phyloP scores from a whole-genome alignment of 2,113 vertebrate species.

The Pyxicephalus adspersus region DNA sequence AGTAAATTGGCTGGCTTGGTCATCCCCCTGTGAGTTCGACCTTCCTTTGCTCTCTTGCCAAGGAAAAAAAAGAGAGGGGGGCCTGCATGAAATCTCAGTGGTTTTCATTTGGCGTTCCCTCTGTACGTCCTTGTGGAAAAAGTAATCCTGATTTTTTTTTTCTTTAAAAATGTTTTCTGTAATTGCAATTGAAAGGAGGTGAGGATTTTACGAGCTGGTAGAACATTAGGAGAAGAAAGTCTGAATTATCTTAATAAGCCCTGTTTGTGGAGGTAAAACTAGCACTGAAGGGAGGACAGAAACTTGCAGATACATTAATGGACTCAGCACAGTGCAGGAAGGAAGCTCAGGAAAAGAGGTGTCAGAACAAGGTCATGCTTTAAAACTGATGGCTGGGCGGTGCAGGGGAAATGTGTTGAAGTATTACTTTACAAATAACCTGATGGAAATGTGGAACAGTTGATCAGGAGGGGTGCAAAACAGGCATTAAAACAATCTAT shows the following conservation, averaged over 20 bases:
- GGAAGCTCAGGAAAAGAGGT: slow-evolving; percentile 34
- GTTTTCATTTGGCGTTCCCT: neutral
- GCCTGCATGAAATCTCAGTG: slow-evolving; percentile 4
- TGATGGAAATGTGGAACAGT: neutral
- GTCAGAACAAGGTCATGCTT: slow-evolving; percentile 39
- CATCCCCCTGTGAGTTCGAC: slow-evolving; percentile 18
- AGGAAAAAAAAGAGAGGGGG: slow-evolving; percentile 11
- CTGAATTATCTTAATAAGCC: neutral
- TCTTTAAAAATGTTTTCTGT: neutral
- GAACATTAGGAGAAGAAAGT: neutral
- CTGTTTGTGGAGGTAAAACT: neutral
- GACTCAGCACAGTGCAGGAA: slow-evolving; percentile 6
- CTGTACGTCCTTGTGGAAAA: neutral
- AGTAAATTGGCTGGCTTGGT: slow-evolving; percentile 2
- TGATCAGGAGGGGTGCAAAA: neutral
- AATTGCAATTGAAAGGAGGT: slow-evolving; percentile 5
- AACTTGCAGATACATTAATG: slow-evolving; percentile 36
- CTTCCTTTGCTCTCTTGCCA: slow-evolving; percentile 36
- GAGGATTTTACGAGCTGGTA: neutral
- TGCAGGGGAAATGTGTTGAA: slow-evolving; percentile 9
- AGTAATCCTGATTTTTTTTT: neutral
- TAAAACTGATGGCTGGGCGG: slow-evolving; percentile 12
- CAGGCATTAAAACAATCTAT: neutral
- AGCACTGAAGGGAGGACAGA: neutral
- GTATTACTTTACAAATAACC: neutral